These are phyloP conservation scores for Phallusia fumigata DNA, from an alignment of 23 tunicate genomes.

Conservation along the genomic window DNA sequence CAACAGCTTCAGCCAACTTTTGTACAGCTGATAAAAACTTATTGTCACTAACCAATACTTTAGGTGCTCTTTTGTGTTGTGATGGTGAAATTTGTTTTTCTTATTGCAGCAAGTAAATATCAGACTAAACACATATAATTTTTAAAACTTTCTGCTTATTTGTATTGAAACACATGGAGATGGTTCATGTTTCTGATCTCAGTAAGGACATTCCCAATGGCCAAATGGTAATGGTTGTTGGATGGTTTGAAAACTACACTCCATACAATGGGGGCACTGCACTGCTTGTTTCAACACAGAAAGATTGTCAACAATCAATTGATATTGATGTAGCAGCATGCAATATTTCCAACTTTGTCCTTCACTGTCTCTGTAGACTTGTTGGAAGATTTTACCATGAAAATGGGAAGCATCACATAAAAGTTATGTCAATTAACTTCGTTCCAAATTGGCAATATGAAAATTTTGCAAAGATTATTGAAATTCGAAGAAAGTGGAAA, in stretches of 20 bases:
- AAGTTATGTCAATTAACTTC: slow-evolving; percentile 17
- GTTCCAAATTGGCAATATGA: slow-evolving; percentile 2
- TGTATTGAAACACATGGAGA: slow-evolving; percentile 26
- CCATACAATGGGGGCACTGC: slow-evolving; percentile 24
- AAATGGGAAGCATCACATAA: background rate
- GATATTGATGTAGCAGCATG: slow-evolving; percentile 5
- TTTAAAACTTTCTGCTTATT: no score
- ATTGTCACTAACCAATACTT: no score
- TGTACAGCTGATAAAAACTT: no score
- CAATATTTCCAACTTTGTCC: background rate
- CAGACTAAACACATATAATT: no score
- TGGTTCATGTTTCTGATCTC: slow-evolving; percentile 27
- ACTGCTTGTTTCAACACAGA: slow-evolving; percentile 16
- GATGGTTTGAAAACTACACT: slow-evolving; percentile 26
- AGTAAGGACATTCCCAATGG: background rate
- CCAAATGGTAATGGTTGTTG: slow-evolving; percentile 24
- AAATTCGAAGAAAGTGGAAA: background rate
- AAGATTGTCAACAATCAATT: background rate
- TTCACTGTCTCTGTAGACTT: slow-evolving; percentile 11
- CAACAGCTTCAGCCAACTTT: no score
- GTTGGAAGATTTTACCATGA: slow-evolving; percentile 14
- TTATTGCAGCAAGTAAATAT: no score
- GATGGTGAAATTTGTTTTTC: no score
- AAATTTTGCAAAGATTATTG: background rate
- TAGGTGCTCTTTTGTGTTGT: no score